Evolutionary conservation across 64 coral and sea anemone species (phyloP).

Genomic region (Porites australiensis): DNA sequence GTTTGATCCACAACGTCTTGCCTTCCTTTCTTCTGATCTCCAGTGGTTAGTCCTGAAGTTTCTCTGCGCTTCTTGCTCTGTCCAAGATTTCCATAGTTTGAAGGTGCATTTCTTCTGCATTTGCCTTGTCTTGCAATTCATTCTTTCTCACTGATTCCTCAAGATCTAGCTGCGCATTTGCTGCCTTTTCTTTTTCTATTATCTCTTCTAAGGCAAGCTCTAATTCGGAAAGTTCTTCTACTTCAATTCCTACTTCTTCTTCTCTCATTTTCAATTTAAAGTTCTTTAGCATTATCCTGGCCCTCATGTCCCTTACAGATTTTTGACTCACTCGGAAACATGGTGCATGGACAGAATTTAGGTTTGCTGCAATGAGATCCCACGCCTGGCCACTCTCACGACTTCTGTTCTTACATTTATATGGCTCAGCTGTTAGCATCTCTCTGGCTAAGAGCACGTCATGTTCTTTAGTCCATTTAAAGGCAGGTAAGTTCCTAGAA

Average conservation of each 20-base stretch:
- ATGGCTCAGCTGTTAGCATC: constrained; percentile 19
- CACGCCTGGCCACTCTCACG: constrained; percentile 54
- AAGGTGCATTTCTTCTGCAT: constrained; percentile 55
- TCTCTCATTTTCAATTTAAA: constrained; percentile 31
- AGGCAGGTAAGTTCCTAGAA: constrained; percentile 32
- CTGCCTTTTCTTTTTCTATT: constrained; percentile 36
- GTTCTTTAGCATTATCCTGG: not conserved
- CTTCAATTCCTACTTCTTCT: constrained; percentile 53
- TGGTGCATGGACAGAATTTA: constrained; percentile 37
- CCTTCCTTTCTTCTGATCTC: too few relatives aligned
- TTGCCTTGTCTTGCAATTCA: constrained; percentile 51
- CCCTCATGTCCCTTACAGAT: constrained; percentile 40
- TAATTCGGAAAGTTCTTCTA: constrained; percentile 51
- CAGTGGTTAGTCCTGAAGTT: too few relatives aligned
- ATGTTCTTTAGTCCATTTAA: constrained; percentile 57
- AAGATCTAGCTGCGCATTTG: constrained; percentile 32
- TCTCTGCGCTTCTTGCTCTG: too few relatives aligned
- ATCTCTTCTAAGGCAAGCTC: constrained; percentile 54
- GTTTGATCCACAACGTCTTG: too few relatives aligned
- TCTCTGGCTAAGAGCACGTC: constrained; percentile 41
- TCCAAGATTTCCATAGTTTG: too few relatives aligned
- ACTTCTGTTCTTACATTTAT: constrained; percentile 49
- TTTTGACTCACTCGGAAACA: constrained; percentile 50
- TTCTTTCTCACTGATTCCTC: constrained; percentile 52
- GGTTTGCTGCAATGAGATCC: constrained; percentile 30